Evolutionary conservation across 2,888 invertebrate species (phyloP), one percentile per base, ranked within the genome.

Genomic region (Hyalella azteca): DNA sequence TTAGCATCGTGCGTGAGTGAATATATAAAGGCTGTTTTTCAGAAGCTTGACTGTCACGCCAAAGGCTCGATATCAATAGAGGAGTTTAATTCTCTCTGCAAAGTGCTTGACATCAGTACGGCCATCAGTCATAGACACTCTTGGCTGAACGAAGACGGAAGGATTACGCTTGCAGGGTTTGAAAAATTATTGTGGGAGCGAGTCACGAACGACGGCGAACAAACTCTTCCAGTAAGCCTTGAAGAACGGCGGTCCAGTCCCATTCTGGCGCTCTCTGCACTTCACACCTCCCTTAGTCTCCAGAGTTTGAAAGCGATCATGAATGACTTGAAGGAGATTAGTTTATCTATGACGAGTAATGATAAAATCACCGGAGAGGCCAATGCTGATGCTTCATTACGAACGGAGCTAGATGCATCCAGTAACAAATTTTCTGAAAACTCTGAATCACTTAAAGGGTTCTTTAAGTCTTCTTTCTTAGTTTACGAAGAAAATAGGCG

Each of bases 21-120:
- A 40, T 84, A 84, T 49, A 78, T 84, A 22, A 79, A 79, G 66
- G 80, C 81, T 40, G 82, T 84, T 36, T 84, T 82, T 41, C n/a
- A 78, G 32, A 54, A 78, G 36, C 77, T 84, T 29, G 84, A 82
- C 76, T 54, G 39, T 36, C 19, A 75, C n/a, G 73, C 73, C 26
- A 41, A n/a, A 5, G 81, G 84, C n/a, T 75, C 50, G 40, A 78
- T 84, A 13, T 59, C 32, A 19, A 40, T 77, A 19, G 81, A 82
- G 73, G 82, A 84, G 36, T 66, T 82, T 19, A 40, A 79, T 13
- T 66, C 77, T 13, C 73, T 84, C 19, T 82, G 81, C 48, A 77
- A 79, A 60, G 79, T 84, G 9, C 50, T 84, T 26, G 79, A 81
- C 2, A 66, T 66, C 22, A 19, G n/a, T 36, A 36, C 66, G n/a